Percentiles rank a stretch among this genome's conserved stretches.
Conservation (phyloP, 2,113 vertebrate genomes). For the Oreochromis spilurus region DNA sequence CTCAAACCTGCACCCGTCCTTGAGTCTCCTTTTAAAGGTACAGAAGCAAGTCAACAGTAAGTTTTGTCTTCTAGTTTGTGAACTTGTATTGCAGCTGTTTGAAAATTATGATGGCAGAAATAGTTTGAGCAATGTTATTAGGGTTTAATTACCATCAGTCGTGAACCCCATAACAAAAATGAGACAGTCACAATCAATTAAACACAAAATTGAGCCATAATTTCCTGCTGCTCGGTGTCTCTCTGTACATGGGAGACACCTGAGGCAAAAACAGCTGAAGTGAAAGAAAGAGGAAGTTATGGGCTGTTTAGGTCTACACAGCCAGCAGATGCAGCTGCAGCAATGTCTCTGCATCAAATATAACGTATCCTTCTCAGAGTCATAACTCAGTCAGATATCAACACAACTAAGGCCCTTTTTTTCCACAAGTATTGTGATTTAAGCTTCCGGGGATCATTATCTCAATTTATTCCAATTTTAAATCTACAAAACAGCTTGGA, state of each 20-base stretch:
- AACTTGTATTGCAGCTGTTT: not conserved
- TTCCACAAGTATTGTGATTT: not conserved
- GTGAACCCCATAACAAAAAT: not conserved
- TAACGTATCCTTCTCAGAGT: not conserved
- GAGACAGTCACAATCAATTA: not conserved
- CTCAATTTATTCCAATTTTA: not conserved
- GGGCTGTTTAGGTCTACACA: not conserved
- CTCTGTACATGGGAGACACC: not conserved
- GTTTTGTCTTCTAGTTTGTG: not conserved
- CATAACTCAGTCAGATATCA: not conserved
- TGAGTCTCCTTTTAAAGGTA: slow-evolving; percentile 99
- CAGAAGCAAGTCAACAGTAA: not conserved
- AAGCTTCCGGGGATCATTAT: not conserved
- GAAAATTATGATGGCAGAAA: not conserved
- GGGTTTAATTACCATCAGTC: not conserved
- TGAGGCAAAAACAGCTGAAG: not conserved
- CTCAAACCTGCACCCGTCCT: slow-evolving; percentile 92
- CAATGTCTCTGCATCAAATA: not conserved
- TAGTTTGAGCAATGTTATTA: not conserved
- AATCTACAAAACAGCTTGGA: not conserved
- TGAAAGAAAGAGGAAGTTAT: not conserved
- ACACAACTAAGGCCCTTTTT: not conserved
- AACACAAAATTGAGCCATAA: not conserved
- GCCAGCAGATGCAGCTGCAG: not conserved
- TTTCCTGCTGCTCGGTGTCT: not conserved